phyloP scores from a whole-genome alignment of 2,888 invertebrate genomes.

The Thumatha senex region DNA sequence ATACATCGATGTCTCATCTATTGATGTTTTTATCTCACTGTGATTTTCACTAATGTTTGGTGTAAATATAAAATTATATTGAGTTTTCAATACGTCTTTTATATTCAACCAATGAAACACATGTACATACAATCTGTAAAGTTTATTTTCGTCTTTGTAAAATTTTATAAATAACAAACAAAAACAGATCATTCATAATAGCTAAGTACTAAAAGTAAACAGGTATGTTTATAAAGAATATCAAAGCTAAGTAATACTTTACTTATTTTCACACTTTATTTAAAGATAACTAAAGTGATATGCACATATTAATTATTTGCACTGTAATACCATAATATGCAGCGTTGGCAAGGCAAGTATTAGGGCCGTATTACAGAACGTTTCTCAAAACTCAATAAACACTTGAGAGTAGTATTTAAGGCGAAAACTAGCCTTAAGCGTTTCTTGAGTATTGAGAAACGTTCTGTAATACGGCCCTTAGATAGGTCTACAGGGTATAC shows the following conservation, averaged over 20 bases:
- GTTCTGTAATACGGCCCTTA: too few relatives aligned
- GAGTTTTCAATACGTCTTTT: constrained; percentile 49
- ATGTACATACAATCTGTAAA: constrained; percentile 11
- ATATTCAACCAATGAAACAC: constrained; percentile 3
- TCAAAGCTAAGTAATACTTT: not conserved
- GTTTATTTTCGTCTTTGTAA: constrained; percentile 26
- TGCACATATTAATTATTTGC: too few relatives aligned
- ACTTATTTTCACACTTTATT: not conserved
- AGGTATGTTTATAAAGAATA: not conserved
- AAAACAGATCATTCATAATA: constrained; percentile 27
- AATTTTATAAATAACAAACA: constrained; percentile 15
- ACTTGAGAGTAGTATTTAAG: too few relatives aligned
- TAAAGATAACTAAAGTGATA: not conserved
- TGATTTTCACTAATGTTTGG: constrained; percentile 73
- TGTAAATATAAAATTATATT: constrained; percentile 74
- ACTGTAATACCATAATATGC: too few relatives aligned
- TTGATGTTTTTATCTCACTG: constrained; percentile 71
- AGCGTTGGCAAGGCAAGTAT: too few relatives aligned
- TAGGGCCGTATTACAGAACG: too few relatives aligned
- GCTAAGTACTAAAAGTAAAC: constrained; percentile 5
- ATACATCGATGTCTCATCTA: constrained; percentile 53
- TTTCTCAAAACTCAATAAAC: too few relatives aligned
- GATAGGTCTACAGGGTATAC: too few relatives aligned
- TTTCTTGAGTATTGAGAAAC: too few relatives aligned
- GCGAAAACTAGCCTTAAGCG: too few relatives aligned